Evolutionary conservation across 2,113 vertebrate species (phyloP), one percentile per base, ranked within the genome.

Genomic region (Larimichthys polyactis): DNA sequence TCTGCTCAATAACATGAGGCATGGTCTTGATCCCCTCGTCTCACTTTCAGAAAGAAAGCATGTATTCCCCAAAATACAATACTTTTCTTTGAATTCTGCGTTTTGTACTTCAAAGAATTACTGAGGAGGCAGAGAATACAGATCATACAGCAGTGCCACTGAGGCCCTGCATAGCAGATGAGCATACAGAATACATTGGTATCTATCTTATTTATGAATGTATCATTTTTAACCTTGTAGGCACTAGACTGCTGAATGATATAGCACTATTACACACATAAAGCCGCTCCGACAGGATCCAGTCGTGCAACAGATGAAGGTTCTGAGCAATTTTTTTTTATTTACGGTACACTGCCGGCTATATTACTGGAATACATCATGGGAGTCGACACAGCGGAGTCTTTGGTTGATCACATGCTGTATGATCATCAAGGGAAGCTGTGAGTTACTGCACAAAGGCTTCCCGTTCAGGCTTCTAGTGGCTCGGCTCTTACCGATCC

Each of bases 391-490:
- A 51, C 79, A 9, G 24, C 43, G 3, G 11, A n/a, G 24, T 82
- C 22, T 48, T 57, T 66, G 78, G 29, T 40, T 49, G 75, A 84
- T 32, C 75, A 64, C 81, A 71, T 81, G 81, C 49, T 54, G 46
- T n/a, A 36, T 65, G 57, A 75, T 62, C 73, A 54, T 54, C 0
- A 29, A 69, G 80, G 60, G 75, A 64, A 58, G 78, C 48, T 70
- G 59, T 85, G 84, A 86, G 87, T 82, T 87, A 83, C 65, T 83
- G 24, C 64, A 69, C 27, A 46, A 44, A 62, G 36, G 43, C 24
- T 67, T 11, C 59, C 20, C 49, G 17, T 48, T 59, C 79, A 54
- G 57, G 19, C 55, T 48, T 69, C 57, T 24, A 71, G 24, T 19
- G 48, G 62, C 68, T 83, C 11, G 12, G 3, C 24, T 84, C 29